Base-by-base conservation (phyloP, 2,888 invertebrate genomes). In the Chesias legatella region DNA sequence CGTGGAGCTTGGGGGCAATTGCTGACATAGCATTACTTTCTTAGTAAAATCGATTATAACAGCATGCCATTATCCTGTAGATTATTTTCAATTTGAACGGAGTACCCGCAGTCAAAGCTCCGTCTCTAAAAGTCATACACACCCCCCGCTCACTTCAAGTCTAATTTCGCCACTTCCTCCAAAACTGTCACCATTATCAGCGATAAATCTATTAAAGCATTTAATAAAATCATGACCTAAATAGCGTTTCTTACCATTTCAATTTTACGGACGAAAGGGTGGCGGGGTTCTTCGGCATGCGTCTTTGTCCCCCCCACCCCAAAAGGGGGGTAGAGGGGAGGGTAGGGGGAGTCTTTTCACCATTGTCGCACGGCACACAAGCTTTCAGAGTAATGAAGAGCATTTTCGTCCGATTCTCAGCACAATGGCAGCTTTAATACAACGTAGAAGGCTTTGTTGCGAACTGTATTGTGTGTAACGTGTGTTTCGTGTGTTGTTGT, bases 321-420 rank as follows among this genome's bases (percentile, higher is more conserved):
- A 29, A 41, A 41, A 37, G 36, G 45, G 45, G 45, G 45, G 36
- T 17, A 5, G 13, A 3, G 13, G 13, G 13, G 13, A 40, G 45
- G 45, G 36, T 17, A 5, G 13, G 2, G 13, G 13, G 13, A 5
- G 36, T 67, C 66, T 55, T 60, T 67, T 67, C 69, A 58, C 79
- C 75, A 86, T 88, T 88, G 88, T 88, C 80, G 80, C 77, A 80
- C 75, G 76, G 83, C 83, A 86, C 80, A 82, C 83, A 80, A 85
- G 88, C 88, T 89, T 88, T 89, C 88, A 88, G 78, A 80, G 84
- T 89, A 89, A 89, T 89, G 89, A 89, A 89, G 88, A 89, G 88
- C 85, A 88, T 88, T 89, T 89, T 88, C 86, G 88, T 88, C 85
- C 88, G 86, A 89, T 88, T 88, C 79, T 63, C 76, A 68, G 42